Conservation (phyloP, 2,113 vertebrate species). For the Mirza zaza region DNA sequence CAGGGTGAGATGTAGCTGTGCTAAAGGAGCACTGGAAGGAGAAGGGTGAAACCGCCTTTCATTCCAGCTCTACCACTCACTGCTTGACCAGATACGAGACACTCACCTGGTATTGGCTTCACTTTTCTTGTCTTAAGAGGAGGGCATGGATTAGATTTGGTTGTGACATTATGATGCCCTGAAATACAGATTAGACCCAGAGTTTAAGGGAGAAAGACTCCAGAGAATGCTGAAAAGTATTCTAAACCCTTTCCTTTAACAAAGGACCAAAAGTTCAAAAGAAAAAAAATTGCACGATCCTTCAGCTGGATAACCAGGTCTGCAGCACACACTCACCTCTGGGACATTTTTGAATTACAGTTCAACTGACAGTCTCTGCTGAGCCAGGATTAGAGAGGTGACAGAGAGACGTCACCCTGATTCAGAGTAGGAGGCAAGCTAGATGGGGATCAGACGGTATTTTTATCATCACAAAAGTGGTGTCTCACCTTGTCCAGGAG, state of each 20-base stretch:
- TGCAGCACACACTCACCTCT: constrained; percentile 69
- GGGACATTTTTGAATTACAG: constrained; percentile 80
- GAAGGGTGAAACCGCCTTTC: background rate
- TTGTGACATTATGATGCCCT: background rate
- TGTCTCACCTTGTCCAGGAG: constrained; percentile 72
- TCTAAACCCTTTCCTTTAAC: background rate
- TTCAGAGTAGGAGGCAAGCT: constrained; percentile 78
- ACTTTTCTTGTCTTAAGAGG: background rate
- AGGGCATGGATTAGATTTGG: background rate
- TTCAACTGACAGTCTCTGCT: constrained; percentile 78
- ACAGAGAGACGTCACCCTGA: constrained; percentile 79
- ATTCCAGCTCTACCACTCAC: background rate
- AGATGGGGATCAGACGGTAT: constrained; percentile 74
- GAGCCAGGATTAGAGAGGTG: constrained; percentile 79
- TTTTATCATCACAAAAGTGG: constrained; percentile 74
- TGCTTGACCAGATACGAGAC: background rate
- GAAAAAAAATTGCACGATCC: constrained; percentile 66
- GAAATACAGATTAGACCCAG: background rate
- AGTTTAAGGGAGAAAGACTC: background rate
- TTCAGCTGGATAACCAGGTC: constrained; percentile 70
- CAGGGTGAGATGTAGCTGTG: background rate
- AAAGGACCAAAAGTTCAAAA: constrained; percentile 41
- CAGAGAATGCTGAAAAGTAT: background rate
- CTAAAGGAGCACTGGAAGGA: background rate
- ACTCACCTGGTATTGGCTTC: background rate